Percentiles rank a stretch among this genome's conserved stretches.
Conservation (phyloP, 2,113 vertebrate genomes). For the Corythaixoides concolor region DNA sequence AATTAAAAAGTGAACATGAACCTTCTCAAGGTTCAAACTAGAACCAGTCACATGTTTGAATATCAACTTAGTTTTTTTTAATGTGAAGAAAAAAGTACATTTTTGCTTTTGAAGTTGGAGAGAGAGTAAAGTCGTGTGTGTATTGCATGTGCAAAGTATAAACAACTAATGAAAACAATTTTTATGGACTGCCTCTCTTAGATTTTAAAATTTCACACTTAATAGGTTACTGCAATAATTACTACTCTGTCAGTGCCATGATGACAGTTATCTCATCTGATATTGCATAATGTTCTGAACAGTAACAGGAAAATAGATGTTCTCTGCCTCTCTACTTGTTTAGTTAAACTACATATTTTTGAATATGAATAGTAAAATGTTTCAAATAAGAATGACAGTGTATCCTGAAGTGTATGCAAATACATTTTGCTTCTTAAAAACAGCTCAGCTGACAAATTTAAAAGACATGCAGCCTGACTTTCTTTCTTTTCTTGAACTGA, state of each 20-base stretch:
- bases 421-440: neutral
- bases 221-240: neutral
- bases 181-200: neutral
- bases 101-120: neutral
- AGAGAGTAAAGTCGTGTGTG: neutral
- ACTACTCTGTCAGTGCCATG: neutral
- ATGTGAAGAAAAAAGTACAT: neutral
- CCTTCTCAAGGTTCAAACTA: neutral
- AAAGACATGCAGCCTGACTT: neutral
- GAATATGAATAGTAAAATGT: neutral
- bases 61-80: neutral
- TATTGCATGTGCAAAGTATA: neutral
- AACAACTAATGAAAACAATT: neutral
- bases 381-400: neutral
- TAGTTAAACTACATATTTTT: neutral
- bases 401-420: neutral
- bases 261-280: neutral
- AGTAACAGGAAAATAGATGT: neutral
- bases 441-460: neutral
- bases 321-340: neutral
- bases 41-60: neutral
- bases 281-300: neutral
- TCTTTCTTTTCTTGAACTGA: neutral
- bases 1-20: neutral
- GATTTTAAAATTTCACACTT: neutral